Evolutionary conservation across 2,888 invertebrate genomes (phyloP).

Genomic region (Mesorhabditis sp.): DNA sequence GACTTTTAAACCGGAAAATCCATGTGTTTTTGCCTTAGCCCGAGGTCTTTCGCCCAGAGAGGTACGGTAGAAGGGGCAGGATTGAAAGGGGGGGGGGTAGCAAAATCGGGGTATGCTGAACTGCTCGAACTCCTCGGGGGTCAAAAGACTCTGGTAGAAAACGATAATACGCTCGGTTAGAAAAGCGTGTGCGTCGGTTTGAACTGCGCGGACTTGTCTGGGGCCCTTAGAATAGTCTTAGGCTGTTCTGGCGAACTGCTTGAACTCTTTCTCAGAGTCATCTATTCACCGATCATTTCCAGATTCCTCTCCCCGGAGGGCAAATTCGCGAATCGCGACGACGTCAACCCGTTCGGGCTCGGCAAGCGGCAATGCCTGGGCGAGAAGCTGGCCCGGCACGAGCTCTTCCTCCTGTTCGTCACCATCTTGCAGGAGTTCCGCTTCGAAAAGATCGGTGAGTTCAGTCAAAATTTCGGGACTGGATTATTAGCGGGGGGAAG

Average conservation of each 20-base stretch:
- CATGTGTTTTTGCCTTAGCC: constrained; percentile 14
- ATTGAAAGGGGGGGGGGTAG: too few relatives aligned
- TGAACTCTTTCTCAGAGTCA: neutral
- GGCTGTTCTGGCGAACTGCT: too few relatives aligned
- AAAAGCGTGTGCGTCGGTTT: too few relatives aligned
- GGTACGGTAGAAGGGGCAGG: constrained; percentile 16
- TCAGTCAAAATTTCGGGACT: too few relatives aligned
- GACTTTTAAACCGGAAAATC: neutral
- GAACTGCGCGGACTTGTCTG: too few relatives aligned
- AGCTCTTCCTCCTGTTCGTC: constrained; percentile 43
- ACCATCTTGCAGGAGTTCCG: constrained; percentile 43
- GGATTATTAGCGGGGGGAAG: too few relatives aligned
- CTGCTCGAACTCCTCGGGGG: too few relatives aligned
- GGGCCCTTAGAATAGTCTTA: too few relatives aligned
- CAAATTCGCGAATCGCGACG: constrained; percentile 18
- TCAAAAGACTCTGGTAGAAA: too few relatives aligned
- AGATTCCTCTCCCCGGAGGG: constrained; percentile 23
- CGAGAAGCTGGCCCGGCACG: constrained; percentile 41
- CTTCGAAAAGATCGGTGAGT: constrained; percentile 20
- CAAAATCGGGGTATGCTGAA: too few relatives aligned
- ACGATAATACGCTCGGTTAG: too few relatives aligned
- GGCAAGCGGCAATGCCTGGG: constrained; percentile 38
- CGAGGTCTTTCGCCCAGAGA: constrained; percentile 38
- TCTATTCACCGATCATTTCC: neutral
- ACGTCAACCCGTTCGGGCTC: constrained; percentile 33